Evolutionary conservation across 1,140 invertebrate genomes (phyloP).

Genomic region (Papilio dardanus): DNA sequence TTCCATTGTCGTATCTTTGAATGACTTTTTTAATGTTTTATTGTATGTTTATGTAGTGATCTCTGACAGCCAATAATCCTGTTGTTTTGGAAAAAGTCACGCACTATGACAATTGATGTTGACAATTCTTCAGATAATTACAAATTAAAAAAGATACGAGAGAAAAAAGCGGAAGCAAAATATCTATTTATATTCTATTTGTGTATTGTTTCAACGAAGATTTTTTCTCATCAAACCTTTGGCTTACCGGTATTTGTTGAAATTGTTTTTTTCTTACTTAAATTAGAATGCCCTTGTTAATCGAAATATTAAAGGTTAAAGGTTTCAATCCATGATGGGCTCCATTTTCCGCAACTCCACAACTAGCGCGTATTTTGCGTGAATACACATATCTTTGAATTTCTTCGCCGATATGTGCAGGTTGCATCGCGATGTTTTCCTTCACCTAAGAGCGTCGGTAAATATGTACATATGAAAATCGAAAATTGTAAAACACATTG

Average conservation of each 20-base stretch:
- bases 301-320: not conserved
- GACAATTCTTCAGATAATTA: constrained; percentile 53
- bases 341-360: too few relatives aligned
- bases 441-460: too few relatives aligned
- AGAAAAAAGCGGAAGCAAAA: constrained; percentile 41
- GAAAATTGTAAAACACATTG: too few relatives aligned
- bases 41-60: constrained; percentile 48
- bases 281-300: not conserved
- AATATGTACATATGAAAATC: too few relatives aligned
- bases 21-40: constrained; percentile 18
- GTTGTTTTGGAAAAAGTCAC: constrained; percentile 78
- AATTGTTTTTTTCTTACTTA: not conserved
- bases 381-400: too few relatives aligned
- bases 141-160: constrained; percentile 52
- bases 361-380: too few relatives aligned
- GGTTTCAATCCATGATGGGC: too few relatives aligned
- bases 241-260: not conserved
- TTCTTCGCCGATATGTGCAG: too few relatives aligned
- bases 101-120: constrained; percentile 57
- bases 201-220: constrained; percentile 11
- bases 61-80: constrained; percentile 58
- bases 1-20: constrained; percentile 18
- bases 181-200: constrained; percentile 46
- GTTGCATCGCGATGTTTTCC: too few relatives aligned
- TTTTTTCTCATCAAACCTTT: not conserved